Evolutionary conservation across 2,113 vertebrate genomes (phyloP), one percentile per base, ranked within the genome.

Genomic region (Toxostoma redivivum): DNA sequence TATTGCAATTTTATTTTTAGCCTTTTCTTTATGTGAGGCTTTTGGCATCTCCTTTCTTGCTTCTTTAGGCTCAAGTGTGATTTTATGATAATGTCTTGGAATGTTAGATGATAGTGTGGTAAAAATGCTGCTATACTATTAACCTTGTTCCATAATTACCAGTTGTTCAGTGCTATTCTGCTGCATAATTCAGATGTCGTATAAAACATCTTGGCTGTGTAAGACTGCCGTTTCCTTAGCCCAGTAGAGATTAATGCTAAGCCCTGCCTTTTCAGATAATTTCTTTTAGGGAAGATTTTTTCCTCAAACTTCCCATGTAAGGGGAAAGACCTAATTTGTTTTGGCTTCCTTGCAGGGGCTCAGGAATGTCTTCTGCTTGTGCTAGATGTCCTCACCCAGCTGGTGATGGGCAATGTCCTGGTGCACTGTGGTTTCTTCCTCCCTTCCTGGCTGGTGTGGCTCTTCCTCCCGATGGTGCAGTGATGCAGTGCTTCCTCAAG

Each of bases 121-220:
- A 86, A 90, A 93, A 90, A 90, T 83, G 60, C 85, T 86, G 50
- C 79, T 87, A 42, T 82, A 45, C 45, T 72, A 8, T 93, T 94
- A 78, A 93, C 51, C 30, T 83, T 83, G 67, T 86, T 88, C 48
- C 44, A 67, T 88, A 92, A 88, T 90, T 94, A 86, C 71, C 71
- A 86, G 58, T 95, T 92, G 54, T 91, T 96, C 0, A 0, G 8
- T 94, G 62, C 74, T 93, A n/a, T 96, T 96, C 64, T 92, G 60
- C 80, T 94, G 51, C 90, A 67, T 96, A 94, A 70, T 94, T 96
- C 67, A 95, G 60, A 44, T 83, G 76, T 77, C 82, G 71, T 90
- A 45, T 67, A 72, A 94, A 95, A 53, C 71, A 37, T 74, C 64
- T 95, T 88, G 90, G 62, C 87, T 62, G 54, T 92, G 72, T 83